phyloP scores from a whole-genome alignment of 2,888 invertebrate genomes.

The Pristionchus entomophagus region DNA sequence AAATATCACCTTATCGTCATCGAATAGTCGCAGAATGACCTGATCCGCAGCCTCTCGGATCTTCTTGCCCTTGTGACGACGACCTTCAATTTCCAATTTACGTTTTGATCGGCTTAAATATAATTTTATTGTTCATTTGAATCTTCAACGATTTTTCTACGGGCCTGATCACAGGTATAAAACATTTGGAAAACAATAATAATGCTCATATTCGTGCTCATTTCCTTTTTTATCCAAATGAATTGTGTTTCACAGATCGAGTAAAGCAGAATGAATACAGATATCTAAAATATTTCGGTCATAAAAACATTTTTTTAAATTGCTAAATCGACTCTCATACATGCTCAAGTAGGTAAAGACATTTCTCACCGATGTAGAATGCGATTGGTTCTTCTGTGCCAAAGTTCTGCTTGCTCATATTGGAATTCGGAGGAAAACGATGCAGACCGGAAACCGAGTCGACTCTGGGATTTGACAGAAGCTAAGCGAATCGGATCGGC shows the following conservation, averaged over 20 bases:
- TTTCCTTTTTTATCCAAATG: neutral
- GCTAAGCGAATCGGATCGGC: neutral
- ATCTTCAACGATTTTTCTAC: too few species aligned
- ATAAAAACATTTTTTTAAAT: too few species aligned
- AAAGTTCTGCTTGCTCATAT: constrained; percentile 30
- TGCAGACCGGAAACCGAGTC: neutral
- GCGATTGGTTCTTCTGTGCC: constrained; percentile 29
- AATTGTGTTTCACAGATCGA: too few species aligned
- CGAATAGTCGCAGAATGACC: constrained; percentile 7
- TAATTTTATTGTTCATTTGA: too few species aligned
- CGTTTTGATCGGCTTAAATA: too few species aligned
- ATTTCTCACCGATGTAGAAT: constrained; percentile 12
- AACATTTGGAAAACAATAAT: neutral
- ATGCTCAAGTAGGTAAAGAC: neutral
- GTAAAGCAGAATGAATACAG: neutral
- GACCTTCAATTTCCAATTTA: neutral
- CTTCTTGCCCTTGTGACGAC: constrained; percentile 5
- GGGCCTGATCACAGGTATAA: too few species aligned
- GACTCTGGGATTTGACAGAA: neutral
- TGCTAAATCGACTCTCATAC: neutral
- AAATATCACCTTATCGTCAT: constrained; percentile 34
- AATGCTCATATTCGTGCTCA: neutral
- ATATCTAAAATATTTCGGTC: neutral
- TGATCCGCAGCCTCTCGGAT: constrained; percentile 20
- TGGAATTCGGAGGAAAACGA: constrained; percentile 1